Conservation (phyloP, 1,140 invertebrate genomes). For the Physella acuta region DNA sequence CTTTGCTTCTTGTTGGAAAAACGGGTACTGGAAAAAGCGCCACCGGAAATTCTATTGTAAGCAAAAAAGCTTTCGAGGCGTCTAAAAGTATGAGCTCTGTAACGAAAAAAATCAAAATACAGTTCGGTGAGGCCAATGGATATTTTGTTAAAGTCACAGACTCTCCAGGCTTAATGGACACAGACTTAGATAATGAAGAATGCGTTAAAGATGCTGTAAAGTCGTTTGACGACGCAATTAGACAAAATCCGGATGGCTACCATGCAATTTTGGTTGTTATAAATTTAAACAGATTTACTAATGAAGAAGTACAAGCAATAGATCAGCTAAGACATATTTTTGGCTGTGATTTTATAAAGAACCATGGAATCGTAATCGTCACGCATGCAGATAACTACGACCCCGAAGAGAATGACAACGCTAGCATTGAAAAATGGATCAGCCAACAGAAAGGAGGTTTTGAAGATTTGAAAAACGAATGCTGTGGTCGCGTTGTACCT, state of each 20-base stretch:
- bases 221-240: neutral
- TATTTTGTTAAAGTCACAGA: neutral
- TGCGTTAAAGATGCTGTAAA: neutral
- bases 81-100: neutral
- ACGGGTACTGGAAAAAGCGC: neutral
- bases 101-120: neutral
- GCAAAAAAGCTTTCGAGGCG: neutral
- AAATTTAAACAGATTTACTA: neutral
- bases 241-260: neutral
- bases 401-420: neutral
- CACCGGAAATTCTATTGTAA: slow-evolving; percentile 1
- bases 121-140: neutral
- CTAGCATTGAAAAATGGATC: neutral
- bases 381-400: neutral
- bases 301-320: neutral
- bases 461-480: neutral
- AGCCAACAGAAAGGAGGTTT: neutral
- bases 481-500: neutral
- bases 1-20: slow-evolving; percentile 1
- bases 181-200: neutral
- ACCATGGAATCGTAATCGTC: neutral
- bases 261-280: neutral
- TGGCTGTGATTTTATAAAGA: neutral
- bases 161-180: neutral
- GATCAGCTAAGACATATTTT: neutral